Evolutionary conservation across 2,888 invertebrate genomes (phyloP).

Genomic region (Chesias legatella): DNA sequence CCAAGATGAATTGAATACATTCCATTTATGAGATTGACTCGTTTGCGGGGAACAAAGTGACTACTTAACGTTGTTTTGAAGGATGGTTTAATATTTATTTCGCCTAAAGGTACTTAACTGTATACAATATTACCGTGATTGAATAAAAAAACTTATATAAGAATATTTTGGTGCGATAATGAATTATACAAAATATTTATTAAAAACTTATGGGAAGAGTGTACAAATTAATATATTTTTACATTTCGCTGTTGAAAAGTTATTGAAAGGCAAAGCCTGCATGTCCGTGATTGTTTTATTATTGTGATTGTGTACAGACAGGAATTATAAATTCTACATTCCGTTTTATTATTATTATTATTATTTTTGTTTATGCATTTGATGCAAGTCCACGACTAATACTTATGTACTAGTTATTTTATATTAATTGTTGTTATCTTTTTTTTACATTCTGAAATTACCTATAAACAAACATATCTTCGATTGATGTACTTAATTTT

Average conservation of each 20-base stretch:
- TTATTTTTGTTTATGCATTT: constrained; percentile 67
- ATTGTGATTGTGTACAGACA: constrained; percentile 74
- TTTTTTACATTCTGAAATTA: constrained; percentile 42
- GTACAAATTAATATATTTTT: constrained; percentile 81
- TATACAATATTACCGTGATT: constrained; percentile 57
- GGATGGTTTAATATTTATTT: constrained; percentile 51
- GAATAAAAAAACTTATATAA: constrained; percentile 54
- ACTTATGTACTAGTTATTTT: constrained; percentile 63
- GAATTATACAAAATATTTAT: constrained; percentile 76
- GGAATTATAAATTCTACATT: constrained; percentile 79
- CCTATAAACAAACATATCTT: constrained; percentile 35
- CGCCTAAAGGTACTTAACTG: constrained; percentile 62
- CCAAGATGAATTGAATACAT: constrained; percentile 58
- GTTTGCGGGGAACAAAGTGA: constrained; percentile 61
- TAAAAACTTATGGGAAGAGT: constrained; percentile 65
- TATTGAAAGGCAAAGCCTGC: constrained; percentile 72
- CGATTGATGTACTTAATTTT: constrained; percentile 52
- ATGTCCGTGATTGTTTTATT: constrained; percentile 72
- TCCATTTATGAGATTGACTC: constrained; percentile 55
- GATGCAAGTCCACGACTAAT: constrained; percentile 79
- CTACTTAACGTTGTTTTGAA: constrained; percentile 58
- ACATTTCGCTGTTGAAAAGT: constrained; percentile 75
- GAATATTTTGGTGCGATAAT: constrained; percentile 79
- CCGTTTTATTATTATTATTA: constrained; percentile 67
- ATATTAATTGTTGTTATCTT: constrained; percentile 50